These are phyloP conservation scores for Isoperla grammatica DNA, from an alignment of 2,888 invertebrate genomes.

Conservation along the genomic window DNA sequence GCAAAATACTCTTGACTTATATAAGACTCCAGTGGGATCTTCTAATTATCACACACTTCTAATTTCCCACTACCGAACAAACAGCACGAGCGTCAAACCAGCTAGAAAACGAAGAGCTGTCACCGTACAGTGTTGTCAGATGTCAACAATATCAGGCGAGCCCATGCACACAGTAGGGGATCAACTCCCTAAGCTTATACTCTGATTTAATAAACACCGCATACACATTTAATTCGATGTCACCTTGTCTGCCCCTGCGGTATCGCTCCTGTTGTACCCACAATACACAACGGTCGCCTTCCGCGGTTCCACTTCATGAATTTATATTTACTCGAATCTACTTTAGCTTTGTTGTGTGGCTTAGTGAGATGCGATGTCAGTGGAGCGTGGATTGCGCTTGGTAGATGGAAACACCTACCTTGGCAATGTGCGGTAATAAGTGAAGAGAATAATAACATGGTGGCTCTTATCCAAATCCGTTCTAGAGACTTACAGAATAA, in stretches of 20 bases:
- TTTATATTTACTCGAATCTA: no score
- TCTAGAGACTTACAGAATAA: no score
- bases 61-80: background rate
- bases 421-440: no score
- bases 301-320: no score
- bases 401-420: no score
- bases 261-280: background rate
- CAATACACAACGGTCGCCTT: background rate
- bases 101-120: background rate
- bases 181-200: conserved; percentile 3
- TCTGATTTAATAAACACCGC: conserved; percentile 3
- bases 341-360: no score
- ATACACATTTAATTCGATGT: background rate
- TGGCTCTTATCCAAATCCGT: no score
- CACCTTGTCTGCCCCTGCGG: conserved; percentile 1
- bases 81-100: background rate
- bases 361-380: no score
- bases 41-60: background rate
- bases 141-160: conserved; percentile 3
- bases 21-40: background rate
- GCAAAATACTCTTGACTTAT: background rate
- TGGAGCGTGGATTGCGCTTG: no score
- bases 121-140: background rate
- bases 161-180: background rate
- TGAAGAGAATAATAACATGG: no score